phyloP scores from a whole-genome alignment of 2,888 invertebrate genomes.

The Timandra comae region DNA sequence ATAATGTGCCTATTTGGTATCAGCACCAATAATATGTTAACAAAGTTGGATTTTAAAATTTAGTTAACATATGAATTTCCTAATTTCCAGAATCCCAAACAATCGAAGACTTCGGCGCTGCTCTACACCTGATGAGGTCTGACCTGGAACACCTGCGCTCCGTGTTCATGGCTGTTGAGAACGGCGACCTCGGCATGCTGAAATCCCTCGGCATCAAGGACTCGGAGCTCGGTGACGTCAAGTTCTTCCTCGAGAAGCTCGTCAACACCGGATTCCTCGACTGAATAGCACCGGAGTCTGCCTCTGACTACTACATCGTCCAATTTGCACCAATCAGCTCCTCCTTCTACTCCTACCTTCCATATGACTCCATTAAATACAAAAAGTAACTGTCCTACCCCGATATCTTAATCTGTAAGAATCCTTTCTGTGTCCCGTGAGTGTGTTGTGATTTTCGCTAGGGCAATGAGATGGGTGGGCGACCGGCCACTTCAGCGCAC shows the following conservation, averaged over 20 bases:
- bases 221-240: slow-evolving; percentile 95
- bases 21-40: no score
- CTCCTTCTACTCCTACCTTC: slow-evolving; percentile 83
- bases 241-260: slow-evolving; percentile 96
- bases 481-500: slow-evolving; percentile 65
- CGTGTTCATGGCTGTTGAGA: slow-evolving; percentile 96
- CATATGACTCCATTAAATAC: slow-evolving; percentile 74
- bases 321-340: slow-evolving; percentile 83
- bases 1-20: no score
- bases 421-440: slow-evolving; percentile 37
- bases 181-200: slow-evolving; percentile 94
- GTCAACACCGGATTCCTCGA: slow-evolving; percentile 97
- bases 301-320: slow-evolving; percentile 83
- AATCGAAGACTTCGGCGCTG: slow-evolving; percentile 95
- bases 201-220: slow-evolving; percentile 96
- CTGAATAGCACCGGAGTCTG: slow-evolving; percentile 86
- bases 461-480: slow-evolving; percentile 34
- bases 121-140: slow-evolving; percentile 88
- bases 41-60: no score
- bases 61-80: no score
- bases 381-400: slow-evolving; percentile 49
- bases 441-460: slow-evolving; percentile 39
- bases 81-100: slow-evolving; percentile 93
- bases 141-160: slow-evolving; percentile 95
- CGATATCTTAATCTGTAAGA: no score